phyloP scores from a whole-genome alignment of 2,888 invertebrate species.

The Campoplex nolae region DNA sequence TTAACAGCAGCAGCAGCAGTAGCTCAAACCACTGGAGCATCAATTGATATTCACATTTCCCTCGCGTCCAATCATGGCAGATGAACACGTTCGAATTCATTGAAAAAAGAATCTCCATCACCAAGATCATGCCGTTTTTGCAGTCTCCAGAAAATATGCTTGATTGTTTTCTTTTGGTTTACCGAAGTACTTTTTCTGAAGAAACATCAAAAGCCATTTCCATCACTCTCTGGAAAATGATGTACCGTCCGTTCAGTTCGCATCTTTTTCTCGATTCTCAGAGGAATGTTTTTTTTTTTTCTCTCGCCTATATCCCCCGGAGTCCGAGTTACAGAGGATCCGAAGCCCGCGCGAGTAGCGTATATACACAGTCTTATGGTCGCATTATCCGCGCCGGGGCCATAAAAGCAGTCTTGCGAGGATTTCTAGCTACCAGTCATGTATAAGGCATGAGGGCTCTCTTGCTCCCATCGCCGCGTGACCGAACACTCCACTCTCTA shows the following conservation, averaged over 20 bases:
- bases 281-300: slow-evolving; percentile 7
- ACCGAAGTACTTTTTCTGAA: not conserved
- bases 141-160: not conserved
- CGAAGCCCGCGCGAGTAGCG: not conserved
- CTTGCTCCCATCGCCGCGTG: slow-evolving; percentile 23
- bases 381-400: slow-evolving; percentile 72
- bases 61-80: not conserved
- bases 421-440: slow-evolving; percentile 77
- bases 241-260: not conserved
- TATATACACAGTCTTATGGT: slow-evolving; percentile 71
- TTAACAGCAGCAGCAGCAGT: not conserved
- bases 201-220: not conserved
- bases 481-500: slow-evolving; percentile 19
- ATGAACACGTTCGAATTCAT: not conserved
- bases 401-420: slow-evolving; percentile 72
- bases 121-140: not conserved
- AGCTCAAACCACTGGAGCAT: not conserved
- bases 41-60: slow-evolving; percentile 1
- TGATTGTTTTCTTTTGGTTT: not conserved
- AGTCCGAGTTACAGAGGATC: slow-evolving; percentile 8
- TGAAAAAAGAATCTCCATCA: not conserved
- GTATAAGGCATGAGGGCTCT: slow-evolving; percentile 77
- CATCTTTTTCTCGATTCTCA: not conserved
- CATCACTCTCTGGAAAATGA: slow-evolving; percentile 2
- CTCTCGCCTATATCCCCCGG: not conserved